Base-by-base conservation (phyloP, 1,140 invertebrate species). In the Cyclina sinensis region DNA sequence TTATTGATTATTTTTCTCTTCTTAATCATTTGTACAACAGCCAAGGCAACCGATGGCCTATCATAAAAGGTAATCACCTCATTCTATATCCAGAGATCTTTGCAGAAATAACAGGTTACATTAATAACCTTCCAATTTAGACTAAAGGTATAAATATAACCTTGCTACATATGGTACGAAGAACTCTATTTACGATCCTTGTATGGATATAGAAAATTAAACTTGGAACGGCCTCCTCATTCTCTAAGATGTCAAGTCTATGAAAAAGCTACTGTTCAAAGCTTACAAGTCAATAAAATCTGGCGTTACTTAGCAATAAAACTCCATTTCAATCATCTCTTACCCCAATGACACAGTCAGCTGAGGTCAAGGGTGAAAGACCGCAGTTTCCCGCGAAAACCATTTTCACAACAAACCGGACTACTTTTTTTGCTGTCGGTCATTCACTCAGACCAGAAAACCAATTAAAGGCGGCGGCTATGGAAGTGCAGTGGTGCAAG, bases 321-420 rank as follows among this genome's bases (percentile, higher is more conserved):
- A 37, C 21, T 11, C 65, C 14, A 18, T 70, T 27, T 43, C 11
- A 78, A 27, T 54, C 74, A 48, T 78, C 74, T 1, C 21, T 3
- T 78, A 30, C 24, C 21, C 74, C 32, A 46, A 14, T 78, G 74
- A 78, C 74, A 46, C 35, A 78, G 74, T 78, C 35, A 57, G 14
- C 48, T 54, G 43, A 54, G 74, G 74, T 78, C 74, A 30, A 54
- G 54, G 74, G 46, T 78, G 74, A 78, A 78, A 78, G 74, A 78
- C 74, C 74, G 46, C 46, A 5, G 48, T 78, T 78, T 78, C 48
- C 46, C 74, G 48, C 48, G 14, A 54, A 78, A 54, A 51, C 11
- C 48, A 78, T 78, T 78, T 78, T 78, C 74, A 78, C 54, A 78
- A 78, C 74, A 78, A 78, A 78, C 74, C 74, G 74, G 74, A 78